These are phyloP conservation scores for Argyrosomus regius DNA, from an alignment of 2,797 vertebrate species.

Conservation along the genomic window DNA sequence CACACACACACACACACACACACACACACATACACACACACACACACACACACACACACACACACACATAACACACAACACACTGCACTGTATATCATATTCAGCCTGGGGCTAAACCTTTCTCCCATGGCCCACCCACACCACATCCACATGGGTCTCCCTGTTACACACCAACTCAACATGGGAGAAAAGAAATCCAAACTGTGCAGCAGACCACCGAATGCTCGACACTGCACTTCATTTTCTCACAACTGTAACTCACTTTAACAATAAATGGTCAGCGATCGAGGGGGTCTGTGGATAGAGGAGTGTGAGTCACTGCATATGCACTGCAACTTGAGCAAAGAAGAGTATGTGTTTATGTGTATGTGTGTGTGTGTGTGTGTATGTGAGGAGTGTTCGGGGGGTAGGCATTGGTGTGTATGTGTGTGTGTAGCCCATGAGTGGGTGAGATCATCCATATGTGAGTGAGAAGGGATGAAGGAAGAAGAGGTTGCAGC, in stretches of 20 bases:
- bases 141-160: constrained; percentile 25
- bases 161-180: constrained; percentile 15
- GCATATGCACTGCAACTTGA: neutral
- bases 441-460: neutral
- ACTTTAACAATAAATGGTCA: neutral
- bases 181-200: constrained; percentile 31
- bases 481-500: neutral
- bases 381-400: neutral
- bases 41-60: constrained; percentile 4
- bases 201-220: constrained; percentile 15
- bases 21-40: too few relatives aligned
- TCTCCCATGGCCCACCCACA: constrained; percentile 37
- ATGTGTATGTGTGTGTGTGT: neutral
- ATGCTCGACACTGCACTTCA: constrained; percentile 6
- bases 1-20: neutral
- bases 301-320: neutral
- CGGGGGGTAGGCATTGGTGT: neutral
- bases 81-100: constrained; percentile 23
- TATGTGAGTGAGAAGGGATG: neutral
- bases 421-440: neutral
- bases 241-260: constrained; percentile 16
- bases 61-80: constrained; percentile 13
- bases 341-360: neutral
- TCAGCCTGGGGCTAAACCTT: constrained; percentile 10
- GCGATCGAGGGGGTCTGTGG: neutral